Evolutionary conservation across 2,113 vertebrate genomes (phyloP).

Genomic region (Misgurnus anguillicaudatus): DNA sequence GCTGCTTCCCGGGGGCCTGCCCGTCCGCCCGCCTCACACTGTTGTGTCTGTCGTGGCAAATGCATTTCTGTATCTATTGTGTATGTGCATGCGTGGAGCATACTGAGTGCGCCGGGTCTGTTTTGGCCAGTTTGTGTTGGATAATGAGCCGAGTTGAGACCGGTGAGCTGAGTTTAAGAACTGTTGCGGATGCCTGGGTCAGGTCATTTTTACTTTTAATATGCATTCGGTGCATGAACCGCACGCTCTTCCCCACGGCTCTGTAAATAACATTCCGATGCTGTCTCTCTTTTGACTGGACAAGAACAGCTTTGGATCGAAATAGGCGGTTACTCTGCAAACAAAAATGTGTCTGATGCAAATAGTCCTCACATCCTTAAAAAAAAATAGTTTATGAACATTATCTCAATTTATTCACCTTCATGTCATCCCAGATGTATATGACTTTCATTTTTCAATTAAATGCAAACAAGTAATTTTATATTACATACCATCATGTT

Average conservation of each 20-base stretch:
- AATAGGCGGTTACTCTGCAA: conserved; percentile 12
- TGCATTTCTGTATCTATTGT: conserved; percentile 54
- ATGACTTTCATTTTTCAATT: no score
- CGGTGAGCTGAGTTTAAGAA: conserved; percentile 30
- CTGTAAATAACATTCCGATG: conserved; percentile 22
- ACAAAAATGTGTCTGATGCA: conserved; percentile 6
- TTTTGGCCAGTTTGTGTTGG: conserved; percentile 44
- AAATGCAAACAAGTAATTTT: no score
- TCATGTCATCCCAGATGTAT: no score
- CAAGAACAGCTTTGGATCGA: conserved; percentile 19
- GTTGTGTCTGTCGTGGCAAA: conserved; percentile 56
- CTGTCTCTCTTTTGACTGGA: conserved; percentile 30
- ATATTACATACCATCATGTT: no score
- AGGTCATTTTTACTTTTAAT: conserved; percentile 31
- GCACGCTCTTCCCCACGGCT: conserved; percentile 21
- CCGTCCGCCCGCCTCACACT: conserved; percentile 52
- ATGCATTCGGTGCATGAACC: not conserved
- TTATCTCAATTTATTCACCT: no score
- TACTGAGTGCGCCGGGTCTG: conserved; percentile 47
- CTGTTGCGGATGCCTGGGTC: conserved; percentile 17
- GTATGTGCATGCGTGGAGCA: conserved; percentile 44
- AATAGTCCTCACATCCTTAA: conserved; percentile 4
- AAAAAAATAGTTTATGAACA: no score
- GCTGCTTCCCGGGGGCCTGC: conserved; percentile 50
- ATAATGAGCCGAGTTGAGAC: conserved; percentile 46